Base-by-base conservation (phyloP, 2,888 invertebrate genomes). In the Agriotes lineatus region DNA sequence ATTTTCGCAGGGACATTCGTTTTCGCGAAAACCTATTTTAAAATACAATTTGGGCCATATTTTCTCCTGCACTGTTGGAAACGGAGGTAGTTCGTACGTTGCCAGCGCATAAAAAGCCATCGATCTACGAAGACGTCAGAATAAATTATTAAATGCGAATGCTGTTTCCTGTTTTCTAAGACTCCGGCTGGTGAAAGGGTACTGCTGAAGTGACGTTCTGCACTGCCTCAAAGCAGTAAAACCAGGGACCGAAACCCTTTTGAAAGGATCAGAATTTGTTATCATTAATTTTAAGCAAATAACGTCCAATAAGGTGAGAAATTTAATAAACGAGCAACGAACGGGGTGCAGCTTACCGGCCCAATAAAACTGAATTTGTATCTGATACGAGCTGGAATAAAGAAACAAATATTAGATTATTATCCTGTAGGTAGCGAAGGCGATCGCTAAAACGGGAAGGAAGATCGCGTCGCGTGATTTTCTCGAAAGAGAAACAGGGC, bases 401-500 rank as follows among this genome's bases (percentile, higher is more conserved):
- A 10, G 45, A 20, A n/a, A 16, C 19, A 22, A 48, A 48, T 48
- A 48, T 48, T 48, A 10, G 19, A 22, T 16, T 45, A 45, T 45
- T 10, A 16, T 19, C 48, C 22, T 48, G 22, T 12, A 22, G 48
- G 10, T 22, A n/a, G 48, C 6, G 19, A 12, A 48, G 44, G 20
- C 25, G 20, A 4, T 48, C 3, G n/a, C 48, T 48, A 22, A n/a
- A 45, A 45, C 2, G 10, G 20, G 45, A 45, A n/a, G n/a, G 20
- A 57, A 45, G 19, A 60, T 33, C 35, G 48, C 33, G 48, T 59
- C 45, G 25, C 33, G 56, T 42, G 42, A 42, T 45, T 60, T 60
- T 60, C 18, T 45, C 25, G 33, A 12, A 35, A 20, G 20, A 7
- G 22, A 10, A 45, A 22, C 22, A 19, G 14, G 45, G 44, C 59